Conservation (phyloP, 2,797 vertebrate species). For the Pseudomugil tenellus region DNA sequence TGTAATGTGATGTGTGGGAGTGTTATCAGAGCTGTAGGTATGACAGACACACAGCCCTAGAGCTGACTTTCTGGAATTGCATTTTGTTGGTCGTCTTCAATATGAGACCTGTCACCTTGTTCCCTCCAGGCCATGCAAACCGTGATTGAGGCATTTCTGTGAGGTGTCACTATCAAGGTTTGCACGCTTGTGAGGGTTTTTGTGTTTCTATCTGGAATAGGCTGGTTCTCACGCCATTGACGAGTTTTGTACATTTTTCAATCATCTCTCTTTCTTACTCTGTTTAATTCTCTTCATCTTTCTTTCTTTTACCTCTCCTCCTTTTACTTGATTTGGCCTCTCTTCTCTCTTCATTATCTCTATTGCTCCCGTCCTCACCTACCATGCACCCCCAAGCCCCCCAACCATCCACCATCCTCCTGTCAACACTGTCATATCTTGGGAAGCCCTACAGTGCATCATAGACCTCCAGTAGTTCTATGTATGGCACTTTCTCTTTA, state of each 20-base stretch:
- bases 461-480: slow-evolving; percentile 77
- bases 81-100: slow-evolving; percentile 67
- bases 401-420: slow-evolving; percentile 6
- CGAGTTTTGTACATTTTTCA: slow-evolving; percentile 85
- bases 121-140: slow-evolving; percentile 81
- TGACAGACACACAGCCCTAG: slow-evolving; percentile 70
- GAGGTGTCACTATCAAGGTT: slow-evolving; percentile 71
- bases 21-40: slow-evolving; percentile 73
- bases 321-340: slow-evolving; percentile 28
- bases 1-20: slow-evolving; percentile 68
- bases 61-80: slow-evolving; percentile 74
- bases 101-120: slow-evolving; percentile 74
- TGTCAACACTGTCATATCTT: slow-evolving; percentile 71
- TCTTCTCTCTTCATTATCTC: slow-evolving; percentile 1
- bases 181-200: slow-evolving; percentile 45
- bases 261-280: slow-evolving; percentile 55
- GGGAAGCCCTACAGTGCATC: slow-evolving; percentile 71
- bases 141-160: slow-evolving; percentile 85
- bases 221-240: slow-evolving; percentile 77
- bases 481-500: slow-evolving; percentile 83
- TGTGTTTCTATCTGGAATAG: slow-evolving; percentile 78
- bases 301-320: slow-evolving; percentile 9
- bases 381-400: background rate
- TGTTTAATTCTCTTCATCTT: background rate
- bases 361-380: slow-evolving; percentile 24